phyloP scores from a whole-genome alignment of 2,888 invertebrate genomes.

The Petrolisthes manimaculis region DNA sequence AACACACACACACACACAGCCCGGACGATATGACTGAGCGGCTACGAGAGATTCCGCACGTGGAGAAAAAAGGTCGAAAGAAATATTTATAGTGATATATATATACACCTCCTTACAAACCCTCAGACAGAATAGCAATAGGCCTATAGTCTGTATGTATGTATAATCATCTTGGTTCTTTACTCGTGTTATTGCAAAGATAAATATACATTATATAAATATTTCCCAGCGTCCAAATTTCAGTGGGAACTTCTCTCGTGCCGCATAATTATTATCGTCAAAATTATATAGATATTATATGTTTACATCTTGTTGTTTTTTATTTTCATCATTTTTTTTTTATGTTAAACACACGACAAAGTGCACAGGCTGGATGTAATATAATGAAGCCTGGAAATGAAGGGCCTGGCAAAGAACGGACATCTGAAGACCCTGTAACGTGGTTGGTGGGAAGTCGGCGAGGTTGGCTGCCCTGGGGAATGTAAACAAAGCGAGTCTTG shows the following conservation, averaged over 20 bases:
- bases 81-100: background rate
- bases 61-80: no score
- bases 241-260: no score
- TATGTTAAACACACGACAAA: conserved; percentile 54
- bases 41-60: background rate
- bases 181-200: no score
- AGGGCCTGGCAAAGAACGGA: conserved; percentile 42
- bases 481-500: conserved; percentile 26
- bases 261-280: conserved; percentile 22
- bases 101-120: background rate
- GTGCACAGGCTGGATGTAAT: conserved; percentile 59
- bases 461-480: conserved; percentile 34
- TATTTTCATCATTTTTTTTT: conserved; percentile 22
- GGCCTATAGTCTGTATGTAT: no score
- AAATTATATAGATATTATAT: conserved; percentile 42
- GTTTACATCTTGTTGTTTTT: conserved; percentile 27
- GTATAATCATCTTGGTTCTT: no score
- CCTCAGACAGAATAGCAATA: background rate
- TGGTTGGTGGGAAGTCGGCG: conserved; percentile 10
- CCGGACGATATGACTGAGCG: conserved; percentile 27
- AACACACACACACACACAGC: conserved; percentile 36
- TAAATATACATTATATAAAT: no score
- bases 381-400: conserved; percentile 50
- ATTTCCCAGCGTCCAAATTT: no score
- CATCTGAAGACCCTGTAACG: conserved; percentile 56